These are phyloP conservation scores for Melikaiella ostensackeni DNA, from an alignment of 2,888 invertebrate genomes.

Conservation along the genomic window DNA sequence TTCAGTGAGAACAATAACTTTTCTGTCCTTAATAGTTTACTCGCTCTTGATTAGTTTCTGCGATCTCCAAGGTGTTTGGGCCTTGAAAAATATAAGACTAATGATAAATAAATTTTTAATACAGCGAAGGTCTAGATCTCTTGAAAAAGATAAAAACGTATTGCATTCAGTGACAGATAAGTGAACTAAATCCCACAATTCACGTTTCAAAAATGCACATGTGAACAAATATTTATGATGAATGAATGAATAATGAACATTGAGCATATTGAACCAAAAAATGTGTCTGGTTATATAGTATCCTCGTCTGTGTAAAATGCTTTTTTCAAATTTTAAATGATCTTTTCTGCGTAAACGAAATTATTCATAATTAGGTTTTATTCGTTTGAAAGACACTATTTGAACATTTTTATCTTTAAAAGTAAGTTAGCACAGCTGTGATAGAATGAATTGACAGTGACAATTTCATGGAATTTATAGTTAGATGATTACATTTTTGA, in stretches of 20 bases:
- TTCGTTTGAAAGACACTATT: neutral
- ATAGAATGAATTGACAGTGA: neutral
- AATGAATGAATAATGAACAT: too few species aligned
- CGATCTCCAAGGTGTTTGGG: slow-evolving; percentile 9
- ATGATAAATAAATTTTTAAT: neutral
- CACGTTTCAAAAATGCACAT: too few species aligned
- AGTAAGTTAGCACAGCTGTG: neutral
- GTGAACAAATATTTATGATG: too few species aligned
- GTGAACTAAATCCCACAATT: neutral
- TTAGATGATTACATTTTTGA: too few species aligned
- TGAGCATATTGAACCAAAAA: too few species aligned
- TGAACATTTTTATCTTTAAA: neutral
- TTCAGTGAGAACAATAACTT: slow-evolving; percentile 10
- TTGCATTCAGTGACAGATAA: slow-evolving; percentile 8
- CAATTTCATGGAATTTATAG: too few species aligned
- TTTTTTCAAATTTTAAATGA: neutral
- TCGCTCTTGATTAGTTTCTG: neutral
- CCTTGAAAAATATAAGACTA: neutral
- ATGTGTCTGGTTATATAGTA: too few species aligned
- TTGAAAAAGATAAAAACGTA: neutral
- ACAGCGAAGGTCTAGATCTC: slow-evolving; percentile 4
- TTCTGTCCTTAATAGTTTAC: neutral
- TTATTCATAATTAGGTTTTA: neutral
- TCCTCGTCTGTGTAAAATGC: too few species aligned
- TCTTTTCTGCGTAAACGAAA: neutral